Base-by-base conservation (phyloP, 1,140 invertebrate species). In the Zaprionus africanus region DNA sequence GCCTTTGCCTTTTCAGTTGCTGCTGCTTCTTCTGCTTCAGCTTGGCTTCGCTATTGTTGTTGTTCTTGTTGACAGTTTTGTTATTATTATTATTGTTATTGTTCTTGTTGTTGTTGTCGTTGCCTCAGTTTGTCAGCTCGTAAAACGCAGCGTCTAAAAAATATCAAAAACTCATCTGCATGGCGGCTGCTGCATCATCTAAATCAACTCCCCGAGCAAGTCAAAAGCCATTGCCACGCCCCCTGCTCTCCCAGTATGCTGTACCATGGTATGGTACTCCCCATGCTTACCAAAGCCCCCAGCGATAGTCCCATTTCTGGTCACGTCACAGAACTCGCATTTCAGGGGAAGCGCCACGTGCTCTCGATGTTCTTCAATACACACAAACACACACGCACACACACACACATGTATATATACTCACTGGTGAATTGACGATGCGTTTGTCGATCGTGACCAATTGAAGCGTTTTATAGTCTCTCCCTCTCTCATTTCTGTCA, bases 111-210 rank as follows among this genome's bases (percentile, higher is more conserved):
- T 46, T 51, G 54, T 61, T 69, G 34, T 57, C 22, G 24, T 62
- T 56, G 58, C 73, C 63, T 46, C 79, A 68, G 68, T 82, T 87
- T 83, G 81, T 80, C 78, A 88, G 66, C 77, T 88, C 83, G 84
- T 87, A 88, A 87, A 87, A 76, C 63, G 77, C 74, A 77, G 74
- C 59, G 41, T 51, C 38, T 46, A 36, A 46, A 77, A 75, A 70
- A 64, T 34, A 56, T 53, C 41, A 76, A 70, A 70, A 61, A 41
- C 43, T 59, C 69, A 65, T 72, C 62, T 70, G 58, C 54, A 67
- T 53, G 49, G 51, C 67, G 43, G 38, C 26, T 61, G 51, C 66
- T 56, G 62, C 67, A 70, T 70, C 73, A 76, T 76, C 63, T 76
- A 76, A 76, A 76, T 76, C 73, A 76, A 70, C 70, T 67, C 17